phyloP scores from a whole-genome alignment of 2,888 invertebrate genomes.

The Phyllotreta striolata region DNA sequence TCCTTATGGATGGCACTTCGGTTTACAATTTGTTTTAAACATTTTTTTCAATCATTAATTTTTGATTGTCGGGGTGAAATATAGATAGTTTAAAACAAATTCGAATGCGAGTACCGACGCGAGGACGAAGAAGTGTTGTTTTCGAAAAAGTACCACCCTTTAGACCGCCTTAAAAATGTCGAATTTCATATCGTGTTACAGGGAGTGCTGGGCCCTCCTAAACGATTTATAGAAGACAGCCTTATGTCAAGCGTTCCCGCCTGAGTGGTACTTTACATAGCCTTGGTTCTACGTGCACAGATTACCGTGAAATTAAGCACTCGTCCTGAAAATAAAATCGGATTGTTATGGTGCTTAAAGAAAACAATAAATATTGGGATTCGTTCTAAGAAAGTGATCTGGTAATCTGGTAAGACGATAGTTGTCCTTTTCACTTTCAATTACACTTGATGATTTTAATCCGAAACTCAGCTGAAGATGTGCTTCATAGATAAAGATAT shows the following conservation, averaged over 20 bases:
- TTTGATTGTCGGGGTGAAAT: too few relatives aligned
- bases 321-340: conserved; percentile 22
- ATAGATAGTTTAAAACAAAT: neutral
- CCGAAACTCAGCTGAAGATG: conserved; percentile 9
- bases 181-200: conserved; percentile 15
- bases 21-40: conserved; percentile 5
- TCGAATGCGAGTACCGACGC: neutral
- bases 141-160: conserved; percentile 17
- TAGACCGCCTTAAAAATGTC: conserved; percentile 9
- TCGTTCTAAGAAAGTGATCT: conserved; percentile 19
- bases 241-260: conserved; percentile 16
- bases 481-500: conserved; percentile 7
- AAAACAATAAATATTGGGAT: conserved; percentile 23
- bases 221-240: conserved; percentile 19
- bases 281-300: conserved; percentile 24
- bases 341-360: conserved; percentile 21
- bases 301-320: conserved; percentile 23
- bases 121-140: neutral
- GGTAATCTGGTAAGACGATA: conserved; percentile 26
- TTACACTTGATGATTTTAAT: conserved; percentile 13
- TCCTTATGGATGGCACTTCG: conserved; percentile 5
- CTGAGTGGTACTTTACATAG: conserved; percentile 18
- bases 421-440: conserved; percentile 28
- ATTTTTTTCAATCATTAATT: too few relatives aligned
- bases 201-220: conserved; percentile 12